Percentiles rank a stretch among this genome's conserved stretches.
These are phyloP conservation scores for Melanargia galathea DNA, from an alignment of 2,888 invertebrate species.

Conservation along the genomic window DNA sequence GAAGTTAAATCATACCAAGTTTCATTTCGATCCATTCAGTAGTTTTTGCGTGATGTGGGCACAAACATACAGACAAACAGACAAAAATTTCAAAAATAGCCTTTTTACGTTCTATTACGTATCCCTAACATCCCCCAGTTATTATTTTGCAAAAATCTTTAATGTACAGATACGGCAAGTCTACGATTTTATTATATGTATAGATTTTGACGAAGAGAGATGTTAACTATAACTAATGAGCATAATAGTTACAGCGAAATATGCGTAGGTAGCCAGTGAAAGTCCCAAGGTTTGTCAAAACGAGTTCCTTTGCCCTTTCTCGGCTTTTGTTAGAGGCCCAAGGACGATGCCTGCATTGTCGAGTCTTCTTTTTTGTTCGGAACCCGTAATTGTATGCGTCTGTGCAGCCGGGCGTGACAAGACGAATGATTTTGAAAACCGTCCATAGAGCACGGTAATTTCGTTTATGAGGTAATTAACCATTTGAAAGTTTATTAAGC, in stretches of 20 bases:
- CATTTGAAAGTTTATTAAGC: background rate
- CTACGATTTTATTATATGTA: no score
- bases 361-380: constrained; percentile 68
- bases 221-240: constrained; percentile 13
- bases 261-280: constrained; percentile 78
- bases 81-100: no score
- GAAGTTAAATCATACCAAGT: no score
- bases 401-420: constrained; percentile 70
- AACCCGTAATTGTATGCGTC: constrained; percentile 77
- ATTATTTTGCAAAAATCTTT: no score
- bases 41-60: no score
- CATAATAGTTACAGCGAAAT: constrained; percentile 46
- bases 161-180: no score
- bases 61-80: no score
- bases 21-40: no score
- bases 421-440: constrained; percentile 57
- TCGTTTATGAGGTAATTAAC: background rate
- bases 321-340: constrained; percentile 78
- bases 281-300: constrained; percentile 76
- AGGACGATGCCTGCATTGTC: constrained; percentile 78
- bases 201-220: no score
- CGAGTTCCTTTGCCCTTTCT: constrained; percentile 81
- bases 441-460: constrained; percentile 55
- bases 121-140: no score
- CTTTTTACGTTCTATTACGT: no score